Percentiles rank a stretch among this genome's conserved stretches.
These are phyloP conservation scores for Dipodomys stephensi DNA, from an alignment of 2,113 vertebrate genomes.

Conservation along the genomic window DNA sequence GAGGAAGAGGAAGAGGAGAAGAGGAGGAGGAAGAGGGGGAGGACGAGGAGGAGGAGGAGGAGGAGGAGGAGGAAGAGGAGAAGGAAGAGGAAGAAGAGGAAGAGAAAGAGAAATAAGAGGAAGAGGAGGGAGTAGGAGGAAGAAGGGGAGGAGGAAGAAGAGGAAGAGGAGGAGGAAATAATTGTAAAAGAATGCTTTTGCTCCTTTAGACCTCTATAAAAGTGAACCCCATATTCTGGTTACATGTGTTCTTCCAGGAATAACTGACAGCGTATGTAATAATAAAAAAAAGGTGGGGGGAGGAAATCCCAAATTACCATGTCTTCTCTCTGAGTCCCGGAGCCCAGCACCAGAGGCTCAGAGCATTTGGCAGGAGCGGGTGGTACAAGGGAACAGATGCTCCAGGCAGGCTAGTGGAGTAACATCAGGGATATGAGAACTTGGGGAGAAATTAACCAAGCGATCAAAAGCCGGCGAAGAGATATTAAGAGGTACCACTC, in stretches of 20 bases:
- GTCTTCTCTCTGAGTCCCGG: slow-evolving; percentile 78
- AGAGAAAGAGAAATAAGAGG: too few species aligned
- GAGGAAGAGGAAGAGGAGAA: too few species aligned
- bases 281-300: too few species aligned
- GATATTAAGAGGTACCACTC: slow-evolving; percentile 81
- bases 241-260: slow-evolving; percentile 81
- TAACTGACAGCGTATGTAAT: slow-evolving; percentile 78
- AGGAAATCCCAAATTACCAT: slow-evolving; percentile 78
- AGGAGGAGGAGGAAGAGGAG: too few species aligned
- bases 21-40: too few species aligned
- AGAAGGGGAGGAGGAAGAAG: too few species aligned
- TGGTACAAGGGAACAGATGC: slow-evolving; percentile 84
- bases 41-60: too few species aligned
- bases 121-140: too few species aligned
- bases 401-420: slow-evolving; percentile 81
- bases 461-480: slow-evolving; percentile 86
- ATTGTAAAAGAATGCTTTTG: background rate
- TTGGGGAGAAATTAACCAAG: slow-evolving; percentile 87
- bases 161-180: background rate
- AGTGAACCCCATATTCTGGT: slow-evolving; percentile 51
- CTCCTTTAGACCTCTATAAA: background rate
- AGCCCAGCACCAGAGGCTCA: slow-evolving; percentile 77
- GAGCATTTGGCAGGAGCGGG: slow-evolving; percentile 84
- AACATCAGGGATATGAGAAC: slow-evolving; percentile 87
- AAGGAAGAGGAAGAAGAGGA: too few species aligned